These are phyloP conservation scores for Odobenus rosmarus DNA, from an alignment of 2,113 vertebrate genomes.

Conservation along the genomic window DNA sequence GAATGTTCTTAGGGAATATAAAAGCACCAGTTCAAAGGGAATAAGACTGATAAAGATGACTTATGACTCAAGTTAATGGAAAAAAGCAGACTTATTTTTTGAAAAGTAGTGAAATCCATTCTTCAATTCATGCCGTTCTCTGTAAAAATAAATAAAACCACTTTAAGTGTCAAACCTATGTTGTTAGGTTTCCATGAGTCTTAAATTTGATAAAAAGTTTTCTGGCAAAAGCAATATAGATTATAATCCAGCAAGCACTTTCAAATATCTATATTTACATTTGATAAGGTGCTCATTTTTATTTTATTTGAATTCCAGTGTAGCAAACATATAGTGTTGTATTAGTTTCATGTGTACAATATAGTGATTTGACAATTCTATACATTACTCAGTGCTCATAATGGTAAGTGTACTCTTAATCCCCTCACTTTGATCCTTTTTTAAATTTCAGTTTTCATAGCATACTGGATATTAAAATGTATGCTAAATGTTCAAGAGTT, in stretches of 20 bases:
- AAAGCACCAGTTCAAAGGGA: not conserved
- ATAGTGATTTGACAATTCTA: not conserved
- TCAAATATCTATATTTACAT: not conserved
- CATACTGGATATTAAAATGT: not conserved
- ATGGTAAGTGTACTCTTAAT: not conserved
- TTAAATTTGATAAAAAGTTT: constrained; percentile 19
- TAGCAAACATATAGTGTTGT: not conserved
- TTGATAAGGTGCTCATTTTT: not conserved
- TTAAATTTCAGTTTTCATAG: not conserved
- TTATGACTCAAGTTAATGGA: not conserved
- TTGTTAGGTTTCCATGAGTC: not conserved
- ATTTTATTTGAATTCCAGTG: not conserved
- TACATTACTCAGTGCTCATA: not conserved
- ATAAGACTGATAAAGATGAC: not conserved
- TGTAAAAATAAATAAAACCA: constrained; percentile 38
- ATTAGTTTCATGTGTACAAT: not conserved
- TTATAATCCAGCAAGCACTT: not conserved
- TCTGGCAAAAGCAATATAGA: not conserved
- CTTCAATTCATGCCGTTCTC: not conserved
- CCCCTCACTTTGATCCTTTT: not conserved
- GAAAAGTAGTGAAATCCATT: not conserved
- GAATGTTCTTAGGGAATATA: not conserved
- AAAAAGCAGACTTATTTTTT: not conserved
- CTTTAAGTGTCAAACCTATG: not conserved
- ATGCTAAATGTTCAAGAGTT: not conserved